These are phyloP conservation scores for Corbicula japonica DNA, from an alignment of 2,888 invertebrate genomes.

Conservation along the genomic window DNA sequence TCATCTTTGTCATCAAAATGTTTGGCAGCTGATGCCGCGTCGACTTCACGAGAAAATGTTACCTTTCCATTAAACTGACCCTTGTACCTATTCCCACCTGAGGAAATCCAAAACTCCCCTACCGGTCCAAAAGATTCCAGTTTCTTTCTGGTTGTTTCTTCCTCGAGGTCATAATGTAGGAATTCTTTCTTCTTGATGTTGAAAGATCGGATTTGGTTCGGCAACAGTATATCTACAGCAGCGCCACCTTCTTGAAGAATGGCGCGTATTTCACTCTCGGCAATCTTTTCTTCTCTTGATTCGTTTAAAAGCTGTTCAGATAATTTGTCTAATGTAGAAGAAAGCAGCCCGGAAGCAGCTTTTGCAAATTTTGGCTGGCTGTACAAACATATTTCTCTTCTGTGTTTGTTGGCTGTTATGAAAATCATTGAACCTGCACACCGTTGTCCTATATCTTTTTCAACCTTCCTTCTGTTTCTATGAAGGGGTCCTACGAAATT, in stretches of 20 bases:
- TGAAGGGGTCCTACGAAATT: constrained; percentile 74
- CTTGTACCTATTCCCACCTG: constrained; percentile 42
- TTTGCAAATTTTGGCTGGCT: constrained; percentile 43
- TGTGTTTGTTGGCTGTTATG: constrained; percentile 70
- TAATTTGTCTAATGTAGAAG: constrained; percentile 22
- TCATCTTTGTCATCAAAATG: constrained; percentile 21
- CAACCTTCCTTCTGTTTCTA: constrained; percentile 65
- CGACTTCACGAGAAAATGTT: constrained; percentile 60
- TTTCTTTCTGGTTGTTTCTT: neutral
- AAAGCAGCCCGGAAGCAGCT: constrained; percentile 17
- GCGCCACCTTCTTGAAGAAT: constrained; percentile 71
- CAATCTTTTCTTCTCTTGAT: constrained; percentile 52
- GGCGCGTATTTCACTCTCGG: constrained; percentile 56
- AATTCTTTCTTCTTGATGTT: constrained; percentile 55
- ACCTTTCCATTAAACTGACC: constrained; percentile 71
- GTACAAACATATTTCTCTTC: constrained; percentile 69
- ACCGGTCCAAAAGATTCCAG: constrained; percentile 52
- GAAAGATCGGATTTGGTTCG: constrained; percentile 69
- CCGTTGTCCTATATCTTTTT: constrained; percentile 51
- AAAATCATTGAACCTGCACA: constrained; percentile 60
- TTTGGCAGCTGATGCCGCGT: constrained; percentile 55
- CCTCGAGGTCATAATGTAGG: constrained; percentile 27
- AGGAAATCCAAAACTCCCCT: constrained; percentile 61
- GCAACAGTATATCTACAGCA: constrained; percentile 69
- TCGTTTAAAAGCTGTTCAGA: constrained; percentile 42